These are phyloP conservation scores for Diplodus sargus DNA, from an alignment of 2,797 vertebrate genomes.

Conservation along the genomic window DNA sequence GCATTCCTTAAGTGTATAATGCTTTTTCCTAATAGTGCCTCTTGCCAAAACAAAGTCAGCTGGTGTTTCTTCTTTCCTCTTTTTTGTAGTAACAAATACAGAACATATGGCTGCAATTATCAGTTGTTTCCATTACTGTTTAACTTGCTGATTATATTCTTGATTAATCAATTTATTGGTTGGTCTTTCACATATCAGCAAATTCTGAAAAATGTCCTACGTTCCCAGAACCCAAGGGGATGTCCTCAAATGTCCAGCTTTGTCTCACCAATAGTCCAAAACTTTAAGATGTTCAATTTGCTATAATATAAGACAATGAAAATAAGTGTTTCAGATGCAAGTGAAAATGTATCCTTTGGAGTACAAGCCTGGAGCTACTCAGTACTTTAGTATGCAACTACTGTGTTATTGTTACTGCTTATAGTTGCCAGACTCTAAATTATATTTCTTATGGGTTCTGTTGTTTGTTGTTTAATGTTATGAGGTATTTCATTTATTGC, in stretches of 20 bases:
- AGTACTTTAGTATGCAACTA: background rate
- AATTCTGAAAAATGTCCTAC: background rate
- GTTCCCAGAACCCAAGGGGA: background rate
- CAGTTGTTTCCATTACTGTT: background rate
- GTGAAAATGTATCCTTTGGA: background rate
- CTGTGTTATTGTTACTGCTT: background rate
- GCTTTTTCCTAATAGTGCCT: constrained; percentile 9
- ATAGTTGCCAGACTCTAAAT: background rate
- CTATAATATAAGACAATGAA: background rate
- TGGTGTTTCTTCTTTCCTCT: background rate
- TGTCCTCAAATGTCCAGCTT: background rate
- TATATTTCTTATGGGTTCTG: no score
- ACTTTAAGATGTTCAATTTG: background rate
- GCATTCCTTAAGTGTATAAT: constrained; percentile 2
- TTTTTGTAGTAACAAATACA: background rate
- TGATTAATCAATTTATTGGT: background rate
- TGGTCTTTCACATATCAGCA: no score
- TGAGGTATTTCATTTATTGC: no score
- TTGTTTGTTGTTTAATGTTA: no score
- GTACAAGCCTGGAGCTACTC: background rate
- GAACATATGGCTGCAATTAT: background rate
- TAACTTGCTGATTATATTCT: background rate
- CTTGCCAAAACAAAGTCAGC: constrained; percentile 12
- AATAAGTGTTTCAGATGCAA: background rate
- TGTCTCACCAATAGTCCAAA: background rate